Conservation (phyloP, 2,797 vertebrate genomes). For the Valencia hispanica region DNA sequence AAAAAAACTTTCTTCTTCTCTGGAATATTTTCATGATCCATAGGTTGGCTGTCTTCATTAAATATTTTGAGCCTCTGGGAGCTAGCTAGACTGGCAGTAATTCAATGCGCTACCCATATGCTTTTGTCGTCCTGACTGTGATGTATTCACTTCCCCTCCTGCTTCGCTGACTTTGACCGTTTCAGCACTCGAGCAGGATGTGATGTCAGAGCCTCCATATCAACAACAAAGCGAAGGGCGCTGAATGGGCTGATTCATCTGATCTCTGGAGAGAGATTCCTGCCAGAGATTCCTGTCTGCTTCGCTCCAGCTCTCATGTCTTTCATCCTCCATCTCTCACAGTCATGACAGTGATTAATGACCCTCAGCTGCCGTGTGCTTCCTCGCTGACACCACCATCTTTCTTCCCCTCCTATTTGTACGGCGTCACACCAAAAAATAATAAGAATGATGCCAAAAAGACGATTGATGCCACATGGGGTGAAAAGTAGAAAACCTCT, state of each 20-base stretch:
- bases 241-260: conserved; percentile 71
- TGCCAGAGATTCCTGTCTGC: conserved; percentile 59
- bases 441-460: conserved; percentile 51
- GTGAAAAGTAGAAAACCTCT: conserved; percentile 26
- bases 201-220: conserved; percentile 63
- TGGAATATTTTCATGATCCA: conserved; percentile 38
- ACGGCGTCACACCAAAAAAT: conserved; percentile 49
- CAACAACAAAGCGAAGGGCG: conserved; percentile 54
- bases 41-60: conserved; percentile 45
- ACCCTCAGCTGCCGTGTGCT: conserved; percentile 75
- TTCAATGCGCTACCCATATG: conserved; percentile 65
- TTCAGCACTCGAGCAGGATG: conserved; percentile 38
- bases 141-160: conserved; percentile 42
- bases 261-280: conserved; percentile 68
- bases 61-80: conserved; percentile 46
- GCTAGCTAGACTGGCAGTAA: conserved; percentile 53
- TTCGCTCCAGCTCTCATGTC: conserved; percentile 62
- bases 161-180: conserved; percentile 35
- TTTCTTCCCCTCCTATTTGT: conserved; percentile 58
- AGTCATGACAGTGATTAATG: conserved; percentile 71
- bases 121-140: conserved; percentile 42
- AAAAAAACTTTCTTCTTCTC: conserved; percentile 21
- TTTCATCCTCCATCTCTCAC: conserved; percentile 63
- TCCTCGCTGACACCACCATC: conserved; percentile 68
- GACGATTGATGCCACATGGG: conserved; percentile 67